Evolutionary conservation across 2,797 vertebrate genomes (phyloP).

Genomic region (Anas capensis): DNA sequence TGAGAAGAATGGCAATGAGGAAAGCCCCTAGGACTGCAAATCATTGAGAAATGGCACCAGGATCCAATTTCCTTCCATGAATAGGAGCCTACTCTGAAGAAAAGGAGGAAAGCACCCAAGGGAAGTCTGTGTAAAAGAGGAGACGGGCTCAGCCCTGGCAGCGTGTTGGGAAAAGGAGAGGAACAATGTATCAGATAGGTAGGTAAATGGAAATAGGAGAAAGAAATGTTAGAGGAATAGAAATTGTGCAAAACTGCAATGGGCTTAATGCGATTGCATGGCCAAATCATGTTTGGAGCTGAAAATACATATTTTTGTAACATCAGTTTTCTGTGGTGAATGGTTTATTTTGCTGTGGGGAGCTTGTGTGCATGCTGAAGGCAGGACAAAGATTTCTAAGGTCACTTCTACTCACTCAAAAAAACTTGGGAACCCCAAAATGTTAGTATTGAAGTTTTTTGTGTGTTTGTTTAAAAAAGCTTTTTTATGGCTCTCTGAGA

Average conservation of each 20-base stretch:
- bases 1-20: not conserved
- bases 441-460: not conserved
- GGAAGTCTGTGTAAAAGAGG: not conserved
- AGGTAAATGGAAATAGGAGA: not conserved
- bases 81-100: not conserved
- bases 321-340: not conserved
- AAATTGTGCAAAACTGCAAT: not conserved
- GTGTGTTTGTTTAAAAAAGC: not conserved
- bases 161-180: fast-evolving
- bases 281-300: not conserved
- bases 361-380: not conserved
- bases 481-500: not conserved
- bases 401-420: not conserved
- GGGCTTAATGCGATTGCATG: not conserved
- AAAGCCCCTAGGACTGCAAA: not conserved
- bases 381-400: not conserved
- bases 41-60: not conserved
- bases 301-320: not conserved
- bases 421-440: not conserved
- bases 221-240: not conserved
- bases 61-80: not conserved
- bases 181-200: fast-evolving
- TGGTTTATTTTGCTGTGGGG: not conserved
- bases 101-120: not conserved
- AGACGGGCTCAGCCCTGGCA: not conserved